Evolutionary conservation across 2,797 vertebrate species (phyloP).

Genomic region (Darevskia nairensis): DNA sequence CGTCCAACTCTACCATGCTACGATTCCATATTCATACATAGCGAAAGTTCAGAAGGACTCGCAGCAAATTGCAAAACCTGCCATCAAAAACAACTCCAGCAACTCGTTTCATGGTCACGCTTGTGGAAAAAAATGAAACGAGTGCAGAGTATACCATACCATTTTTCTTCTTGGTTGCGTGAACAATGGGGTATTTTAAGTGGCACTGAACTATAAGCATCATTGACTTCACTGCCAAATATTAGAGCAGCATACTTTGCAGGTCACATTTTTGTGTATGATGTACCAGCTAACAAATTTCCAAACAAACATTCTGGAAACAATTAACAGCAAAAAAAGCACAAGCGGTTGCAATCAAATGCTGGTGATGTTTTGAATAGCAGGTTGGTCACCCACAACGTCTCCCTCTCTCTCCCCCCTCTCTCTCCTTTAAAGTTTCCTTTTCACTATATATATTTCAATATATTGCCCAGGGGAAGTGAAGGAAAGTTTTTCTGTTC

Average conservation of each 20-base stretch:
- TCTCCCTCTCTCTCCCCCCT: neutral
- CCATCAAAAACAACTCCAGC: slow-evolving; percentile 33
- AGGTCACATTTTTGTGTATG: slow-evolving; percentile 62
- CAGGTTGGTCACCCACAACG: slow-evolving; percentile 70
- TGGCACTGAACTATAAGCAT: slow-evolving; percentile 65
- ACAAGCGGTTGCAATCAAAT: slow-evolving; percentile 73
- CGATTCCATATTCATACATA: neutral
- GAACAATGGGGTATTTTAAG: slow-evolving; percentile 66
- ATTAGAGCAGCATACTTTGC: slow-evolving; percentile 70
- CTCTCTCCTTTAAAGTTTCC: too few relatives aligned
- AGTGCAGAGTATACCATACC: slow-evolving; percentile 52
- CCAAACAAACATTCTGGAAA: slow-evolving; percentile 82
- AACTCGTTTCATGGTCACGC: slow-evolving; percentile 52
- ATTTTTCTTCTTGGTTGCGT: slow-evolving; percentile 63
- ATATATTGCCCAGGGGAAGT: slow-evolving; percentile 58
- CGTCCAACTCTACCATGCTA: too few relatives aligned
- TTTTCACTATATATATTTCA: neutral
- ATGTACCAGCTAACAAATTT: slow-evolving; percentile 77
- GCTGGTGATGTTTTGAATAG: slow-evolving; percentile 74
- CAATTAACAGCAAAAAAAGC: slow-evolving; percentile 73
- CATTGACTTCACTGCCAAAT: slow-evolving; percentile 63
- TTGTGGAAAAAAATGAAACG: slow-evolving; percentile 36
- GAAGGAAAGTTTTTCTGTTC: slow-evolving; percentile 59
- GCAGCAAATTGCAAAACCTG: slow-evolving; percentile 26
- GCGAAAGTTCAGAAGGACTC: slow-evolving; percentile 26